phyloP scores from a whole-genome alignment of 2,113 vertebrate genomes.

The Lates calcarifer region DNA sequence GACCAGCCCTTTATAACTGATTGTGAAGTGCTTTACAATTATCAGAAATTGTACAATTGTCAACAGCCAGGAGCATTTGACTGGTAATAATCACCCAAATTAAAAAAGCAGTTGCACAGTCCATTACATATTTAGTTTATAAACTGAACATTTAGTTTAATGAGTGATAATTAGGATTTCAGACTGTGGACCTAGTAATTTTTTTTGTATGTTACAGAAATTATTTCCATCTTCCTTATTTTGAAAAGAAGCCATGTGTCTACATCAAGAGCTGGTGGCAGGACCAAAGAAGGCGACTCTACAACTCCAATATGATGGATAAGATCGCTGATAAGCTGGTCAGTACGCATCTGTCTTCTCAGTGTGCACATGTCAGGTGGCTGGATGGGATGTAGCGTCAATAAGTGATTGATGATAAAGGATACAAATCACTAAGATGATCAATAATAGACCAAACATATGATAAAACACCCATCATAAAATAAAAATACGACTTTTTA shows the following conservation, averaged over 20 bases:
- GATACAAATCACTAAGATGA: too few relatives aligned
- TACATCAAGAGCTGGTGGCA: conserved; percentile 99
- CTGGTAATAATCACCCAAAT: not conserved
- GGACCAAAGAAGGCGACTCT: conserved; percentile 93
- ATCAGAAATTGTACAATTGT: not conserved
- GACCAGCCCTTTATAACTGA: not conserved
- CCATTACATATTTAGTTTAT: not conserved
- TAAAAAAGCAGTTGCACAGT: not conserved
- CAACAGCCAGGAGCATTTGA: not conserved
- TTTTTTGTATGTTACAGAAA: conserved; percentile 84
- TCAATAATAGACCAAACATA: too few relatives aligned
- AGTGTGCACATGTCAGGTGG: not conserved
- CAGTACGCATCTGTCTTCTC: conserved; percentile 47
- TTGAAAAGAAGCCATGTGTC: conserved; percentile 96
- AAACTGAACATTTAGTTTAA: not conserved
- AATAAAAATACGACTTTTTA: not conserved
- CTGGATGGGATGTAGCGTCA: not conserved
- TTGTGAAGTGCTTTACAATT: not conserved
- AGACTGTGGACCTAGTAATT: not conserved
- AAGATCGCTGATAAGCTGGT: conserved; percentile 97
- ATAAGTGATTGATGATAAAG: not conserved
- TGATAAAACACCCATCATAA: not conserved
- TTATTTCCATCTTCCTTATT: conserved; percentile 97
- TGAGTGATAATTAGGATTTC: not conserved
- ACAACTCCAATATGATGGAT: conserved; percentile 97